A percentile compares a stretch with the other conserved stretches of the same genome.
phyloP scores from a whole-genome alignment of 2,113 vertebrate species.

The Psilopsiagon aymara region DNA sequence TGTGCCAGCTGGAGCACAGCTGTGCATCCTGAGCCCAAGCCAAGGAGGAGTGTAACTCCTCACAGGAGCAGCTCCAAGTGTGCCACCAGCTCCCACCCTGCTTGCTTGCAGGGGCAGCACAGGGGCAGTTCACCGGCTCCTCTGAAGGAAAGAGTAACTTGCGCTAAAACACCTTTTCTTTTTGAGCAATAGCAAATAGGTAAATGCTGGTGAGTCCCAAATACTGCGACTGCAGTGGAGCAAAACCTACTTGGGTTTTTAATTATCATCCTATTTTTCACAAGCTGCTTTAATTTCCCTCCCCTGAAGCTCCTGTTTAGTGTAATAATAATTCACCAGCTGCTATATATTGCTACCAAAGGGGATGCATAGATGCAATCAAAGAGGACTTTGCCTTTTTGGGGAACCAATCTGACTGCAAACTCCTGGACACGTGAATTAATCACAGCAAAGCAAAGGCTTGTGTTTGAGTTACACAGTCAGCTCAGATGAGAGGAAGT shows the following conservation, averaged over 20 bases:
- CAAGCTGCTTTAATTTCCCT: not conserved
- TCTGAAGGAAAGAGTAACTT: not conserved
- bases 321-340: not conserved
- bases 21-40: not conserved
- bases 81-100: not conserved
- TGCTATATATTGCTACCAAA: not conserved
- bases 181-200: not conserved
- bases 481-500: not conserved
- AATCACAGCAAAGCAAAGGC: not conserved
- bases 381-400: not conserved
- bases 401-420: not conserved
- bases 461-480: not conserved
- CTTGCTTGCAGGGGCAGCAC: not conserved
- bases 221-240: not conserved
- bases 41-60: not conserved
- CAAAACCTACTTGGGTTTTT: not conserved
- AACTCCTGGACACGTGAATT: not conserved
- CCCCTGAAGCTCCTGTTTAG: not conserved
- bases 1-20: not conserved
- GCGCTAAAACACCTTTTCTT: not conserved
- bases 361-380: constrained; percentile 16
- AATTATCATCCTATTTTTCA: not conserved
- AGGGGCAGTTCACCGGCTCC: not conserved
- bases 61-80: not conserved
- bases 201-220: not conserved